Base-by-base conservation (phyloP, 2,797 vertebrate genomes). In the Poeciliopsis gracilis region DNA sequence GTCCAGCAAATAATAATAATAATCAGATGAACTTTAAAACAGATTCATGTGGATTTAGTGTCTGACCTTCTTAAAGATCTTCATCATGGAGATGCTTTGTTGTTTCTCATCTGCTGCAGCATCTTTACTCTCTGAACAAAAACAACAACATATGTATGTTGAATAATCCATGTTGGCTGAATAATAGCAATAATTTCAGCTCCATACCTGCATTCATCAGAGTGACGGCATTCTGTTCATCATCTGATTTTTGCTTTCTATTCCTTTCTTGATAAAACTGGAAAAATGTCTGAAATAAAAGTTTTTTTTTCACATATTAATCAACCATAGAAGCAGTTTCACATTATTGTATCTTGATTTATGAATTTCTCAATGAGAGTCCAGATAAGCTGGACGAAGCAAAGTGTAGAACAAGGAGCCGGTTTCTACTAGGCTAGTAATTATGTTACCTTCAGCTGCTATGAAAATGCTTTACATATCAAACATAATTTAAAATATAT, bases 1-100 rank as follows among this genome's bases (percentile, higher is more conserved):
- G 46, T 46, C 46, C 16, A 15, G 46, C 16, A 47, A 47, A 47
- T 16, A 47, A 38, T 4, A 5, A 6, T 9, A 51, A 20, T 51
- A 23, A 51, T 7, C 7, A 1, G 49, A 25, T 57, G 25, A 12
- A 59, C n/a, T 59, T 59, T 59, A 13, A 59, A 28, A 30, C n/a
- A 15, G n/a, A 59, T 13, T 43, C 13, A n/a, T 69, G 20, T 69
- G 23, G 23, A 69, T 69, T 43, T 69, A 43, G 38, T 13, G 9
- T 77, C 78, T 72, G 33, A 93, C 93, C 90, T 94, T 92, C 51
- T 88, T 90, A 75, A 94, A 93, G 70, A 94, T 92, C 5, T 8
- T 49, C 18, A 86, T 30, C 87, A 91, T 84, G 77, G 90, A 90
- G 23, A 88, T 0, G 0, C 72, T 55, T 2, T 67, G 74, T 1